Evolutionary conservation across 2,113 vertebrate species (phyloP).

Genomic region (Megalops atlanticus): DNA sequence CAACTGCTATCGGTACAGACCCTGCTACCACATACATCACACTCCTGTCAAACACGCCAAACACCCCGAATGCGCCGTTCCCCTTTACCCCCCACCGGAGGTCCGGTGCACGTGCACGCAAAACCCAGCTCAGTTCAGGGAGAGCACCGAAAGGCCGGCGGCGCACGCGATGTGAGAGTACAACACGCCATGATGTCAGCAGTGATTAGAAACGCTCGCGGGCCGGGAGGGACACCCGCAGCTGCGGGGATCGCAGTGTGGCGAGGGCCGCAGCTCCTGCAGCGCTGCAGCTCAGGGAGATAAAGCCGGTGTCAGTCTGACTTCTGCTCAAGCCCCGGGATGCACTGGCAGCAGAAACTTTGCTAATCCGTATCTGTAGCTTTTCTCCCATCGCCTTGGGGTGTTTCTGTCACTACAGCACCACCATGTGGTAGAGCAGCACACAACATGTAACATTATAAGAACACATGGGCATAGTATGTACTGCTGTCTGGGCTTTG

Average conservation of each 20-base stretch:
- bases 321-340: neutral
- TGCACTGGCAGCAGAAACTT: too few species aligned
- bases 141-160: too few species aligned
- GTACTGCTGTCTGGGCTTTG: neutral
- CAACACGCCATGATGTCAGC: constrained; percentile 10
- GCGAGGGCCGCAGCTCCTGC: too few species aligned
- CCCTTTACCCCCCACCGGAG: neutral
- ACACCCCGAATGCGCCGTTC: neutral
- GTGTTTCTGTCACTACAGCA: constrained; percentile 40
- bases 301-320: neutral
- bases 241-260: too few species aligned
- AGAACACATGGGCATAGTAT: too few species aligned
- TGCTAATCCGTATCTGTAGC: too few species aligned
- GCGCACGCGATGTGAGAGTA: too few species aligned
- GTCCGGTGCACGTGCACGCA: too few species aligned
- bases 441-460: neutral
- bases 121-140: too few species aligned
- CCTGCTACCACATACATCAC: neutral
- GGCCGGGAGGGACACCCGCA: neutral
- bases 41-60: neutral
- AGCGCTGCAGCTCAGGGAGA: neutral
- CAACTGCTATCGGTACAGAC: constrained; percentile 90
- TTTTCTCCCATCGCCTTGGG: neutral
- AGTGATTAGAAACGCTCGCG: neutral
- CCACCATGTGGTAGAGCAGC: constrained; percentile 44